Percentiles rank a stretch among this genome's conserved stretches.
These are phyloP conservation scores for Pomacea canaliculata DNA, from an alignment of 2,888 invertebrate species.

Conservation along the genomic window DNA sequence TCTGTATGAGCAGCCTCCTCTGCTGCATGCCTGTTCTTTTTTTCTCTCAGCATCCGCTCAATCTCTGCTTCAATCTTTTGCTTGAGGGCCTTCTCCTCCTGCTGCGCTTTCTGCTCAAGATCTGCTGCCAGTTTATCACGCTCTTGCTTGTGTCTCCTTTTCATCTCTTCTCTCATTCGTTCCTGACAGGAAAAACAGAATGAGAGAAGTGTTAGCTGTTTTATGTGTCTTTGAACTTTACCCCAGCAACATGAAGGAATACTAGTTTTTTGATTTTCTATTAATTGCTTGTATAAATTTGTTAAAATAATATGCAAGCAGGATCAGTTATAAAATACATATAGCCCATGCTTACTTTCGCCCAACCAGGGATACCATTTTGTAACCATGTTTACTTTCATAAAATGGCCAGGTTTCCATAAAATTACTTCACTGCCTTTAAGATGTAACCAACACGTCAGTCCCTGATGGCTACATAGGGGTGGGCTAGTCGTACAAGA, in stretches of 20 bases:
- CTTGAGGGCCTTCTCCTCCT: conserved; percentile 49
- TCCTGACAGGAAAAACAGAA: conserved; percentile 45
- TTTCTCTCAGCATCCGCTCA: conserved; percentile 59
- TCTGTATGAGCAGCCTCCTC: conserved; percentile 61
- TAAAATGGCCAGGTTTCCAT: too few species aligned
- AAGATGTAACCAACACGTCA: too few species aligned
- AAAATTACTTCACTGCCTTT: too few species aligned
- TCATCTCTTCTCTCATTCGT: conserved; percentile 52
- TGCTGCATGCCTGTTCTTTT: conserved; percentile 61
- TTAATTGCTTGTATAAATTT: too few species aligned
- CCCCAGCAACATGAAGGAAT: not conserved
- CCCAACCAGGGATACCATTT: too few species aligned
- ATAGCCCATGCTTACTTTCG: too few species aligned
- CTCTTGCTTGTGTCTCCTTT: conserved; percentile 56
- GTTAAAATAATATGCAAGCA: too few species aligned
- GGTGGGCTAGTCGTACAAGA: too few species aligned
- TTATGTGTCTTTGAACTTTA: not conserved
- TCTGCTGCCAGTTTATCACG: conserved; percentile 45
- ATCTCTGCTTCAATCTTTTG: conserved; percentile 47
- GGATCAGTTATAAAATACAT: too few species aligned
- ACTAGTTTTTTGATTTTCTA: not conserved
- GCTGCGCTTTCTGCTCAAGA: conserved; percentile 50
- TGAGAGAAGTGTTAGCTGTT: not conserved
- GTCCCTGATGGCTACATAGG: too few species aligned
- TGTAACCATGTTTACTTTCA: too few species aligned